Conservation (phyloP, 1,140 invertebrate genomes). For the Hyphantria cunea region DNA sequence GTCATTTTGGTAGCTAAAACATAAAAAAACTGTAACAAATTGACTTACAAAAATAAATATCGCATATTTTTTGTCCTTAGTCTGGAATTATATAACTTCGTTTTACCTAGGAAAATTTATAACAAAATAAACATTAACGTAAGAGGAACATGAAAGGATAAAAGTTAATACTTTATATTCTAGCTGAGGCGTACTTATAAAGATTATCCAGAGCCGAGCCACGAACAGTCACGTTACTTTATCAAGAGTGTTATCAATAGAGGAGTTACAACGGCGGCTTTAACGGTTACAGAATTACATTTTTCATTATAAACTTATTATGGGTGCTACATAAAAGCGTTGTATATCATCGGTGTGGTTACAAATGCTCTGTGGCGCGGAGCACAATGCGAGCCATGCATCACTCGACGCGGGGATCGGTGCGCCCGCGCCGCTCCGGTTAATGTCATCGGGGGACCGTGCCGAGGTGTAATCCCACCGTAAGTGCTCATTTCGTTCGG, state of each 20-base stretch:
- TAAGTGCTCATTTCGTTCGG: conserved; percentile 61
- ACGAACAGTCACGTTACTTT: conserved; percentile 6
- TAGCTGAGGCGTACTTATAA: conserved; percentile 18
- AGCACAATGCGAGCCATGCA: conserved; percentile 53
- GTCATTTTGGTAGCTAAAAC: no score
- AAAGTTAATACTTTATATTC: conserved; percentile 2
- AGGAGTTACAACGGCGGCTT: conserved; percentile 28
- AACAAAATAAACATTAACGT: no score
- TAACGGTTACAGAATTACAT: conserved; percentile 39
- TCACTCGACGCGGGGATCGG: conserved; percentile 30
- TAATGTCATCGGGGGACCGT: conserved; percentile 21
- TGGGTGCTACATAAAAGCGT: conserved; percentile 39
- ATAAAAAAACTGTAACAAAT: no score
- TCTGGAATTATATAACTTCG: no score
- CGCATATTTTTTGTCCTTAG: no score
- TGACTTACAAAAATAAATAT: no score
- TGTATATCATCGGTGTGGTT: conserved; percentile 35
- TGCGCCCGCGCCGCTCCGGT: conserved; percentile 14
- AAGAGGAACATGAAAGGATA: no score
- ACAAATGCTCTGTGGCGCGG: conserved; percentile 46
- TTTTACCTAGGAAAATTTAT: no score
- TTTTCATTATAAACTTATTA: conserved; percentile 62
- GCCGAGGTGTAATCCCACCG: conserved; percentile 51
- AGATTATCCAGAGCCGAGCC: conserved; percentile 1
- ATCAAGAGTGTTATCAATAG: conserved; percentile 28